Base-by-base conservation (phyloP, 2,888 invertebrate genomes). In the Cyrtodaria siliqua region DNA sequence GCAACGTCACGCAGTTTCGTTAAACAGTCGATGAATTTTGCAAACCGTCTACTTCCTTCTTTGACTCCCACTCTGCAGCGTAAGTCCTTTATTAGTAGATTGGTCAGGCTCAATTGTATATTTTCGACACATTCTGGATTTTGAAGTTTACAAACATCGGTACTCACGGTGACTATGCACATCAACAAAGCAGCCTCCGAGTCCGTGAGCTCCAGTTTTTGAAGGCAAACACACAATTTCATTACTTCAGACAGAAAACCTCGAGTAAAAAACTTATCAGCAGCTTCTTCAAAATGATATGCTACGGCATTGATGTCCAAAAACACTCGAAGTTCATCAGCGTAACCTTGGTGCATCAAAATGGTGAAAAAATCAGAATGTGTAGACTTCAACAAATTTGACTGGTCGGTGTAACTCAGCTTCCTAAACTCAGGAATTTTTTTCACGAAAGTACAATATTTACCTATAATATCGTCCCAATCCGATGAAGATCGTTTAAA, bases 371-470 rank as follows among this genome's bases (percentile, higher is more conserved):
- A 76, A 47, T 72, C 76, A 62, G 27, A 69, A 47, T 68, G 76
- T 1, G 73, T 63, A 1, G 62, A 55, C 49, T 73, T 80, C n/a
- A 80, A 33, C 18, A 80, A 50, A 24, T 23, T 23, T 24, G 72
- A 27, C 55, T 80, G 80, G 50, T 80, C 80, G 16, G 60, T 23
- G n/a, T 63, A 59, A 24, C 56, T 44, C 8, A 80, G 47, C 6
- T 47, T 16, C 1, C 26, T 26, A 49, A 80, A 80, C 16, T 69
- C 62, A n/a, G 80, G 80, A 12, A 80, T 53, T 38, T 47, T 27
- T 26, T 80, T 76, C 8, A 73, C 64, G 53, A 73, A 80, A 12
- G 77, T 67, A 61, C 77, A 77, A 24, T 77, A 81, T 20, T 62
- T 63, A 38, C 67, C 72, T 12, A 77, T 63, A 9, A 71, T 33